Percentiles rank a stretch among this genome's conserved stretches.
Conservation (phyloP, 2,797 vertebrate species). For the Schizopygopsis pylzovi region DNA sequence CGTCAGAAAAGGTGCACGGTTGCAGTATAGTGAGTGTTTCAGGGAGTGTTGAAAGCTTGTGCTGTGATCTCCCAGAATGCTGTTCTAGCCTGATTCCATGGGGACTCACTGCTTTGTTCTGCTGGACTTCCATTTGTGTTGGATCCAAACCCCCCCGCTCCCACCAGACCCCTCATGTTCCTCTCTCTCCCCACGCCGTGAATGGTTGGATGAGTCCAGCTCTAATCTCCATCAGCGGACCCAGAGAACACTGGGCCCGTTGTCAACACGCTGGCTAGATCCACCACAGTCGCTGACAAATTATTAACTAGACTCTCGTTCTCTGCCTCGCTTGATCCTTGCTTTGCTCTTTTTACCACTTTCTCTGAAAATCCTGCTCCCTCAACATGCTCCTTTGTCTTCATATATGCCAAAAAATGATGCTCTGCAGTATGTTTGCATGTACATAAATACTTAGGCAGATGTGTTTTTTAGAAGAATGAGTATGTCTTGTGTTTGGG, state of each 20-base stretch:
- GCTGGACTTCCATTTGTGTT: conserved; percentile 44
- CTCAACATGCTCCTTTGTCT: conserved; percentile 60
- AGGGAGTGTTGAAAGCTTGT: conserved; percentile 21
- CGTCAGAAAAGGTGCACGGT: not conserved
- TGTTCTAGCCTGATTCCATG: conserved; percentile 47
- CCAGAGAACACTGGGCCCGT: conserved; percentile 77
- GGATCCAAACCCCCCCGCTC: conserved; percentile 29
- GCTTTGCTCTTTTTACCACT: not conserved
- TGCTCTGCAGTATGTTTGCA: not conserved
- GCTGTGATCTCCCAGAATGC: conserved; percentile 23
- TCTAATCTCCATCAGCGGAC: conserved; percentile 76
- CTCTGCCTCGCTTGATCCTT: conserved; percentile 4
- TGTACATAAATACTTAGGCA: not conserved
- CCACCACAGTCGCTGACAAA: conserved; percentile 79
- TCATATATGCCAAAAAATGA: conserved; percentile 26
- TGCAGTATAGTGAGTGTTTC: conserved; percentile 36
- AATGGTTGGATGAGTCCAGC: conserved; percentile 68
- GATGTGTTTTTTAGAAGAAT: conserved; percentile 12
- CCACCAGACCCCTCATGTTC: conserved; percentile 40
- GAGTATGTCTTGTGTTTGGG: not conserved
- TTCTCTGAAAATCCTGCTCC: conserved; percentile 14
- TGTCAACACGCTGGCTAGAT: conserved; percentile 77
- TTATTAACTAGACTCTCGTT: conserved; percentile 74
- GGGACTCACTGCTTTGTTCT: conserved; percentile 38
- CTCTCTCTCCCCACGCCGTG: conserved; percentile 51